phyloP scores from a whole-genome alignment of 2,113 vertebrate species.

The Macrotus californicus region DNA sequence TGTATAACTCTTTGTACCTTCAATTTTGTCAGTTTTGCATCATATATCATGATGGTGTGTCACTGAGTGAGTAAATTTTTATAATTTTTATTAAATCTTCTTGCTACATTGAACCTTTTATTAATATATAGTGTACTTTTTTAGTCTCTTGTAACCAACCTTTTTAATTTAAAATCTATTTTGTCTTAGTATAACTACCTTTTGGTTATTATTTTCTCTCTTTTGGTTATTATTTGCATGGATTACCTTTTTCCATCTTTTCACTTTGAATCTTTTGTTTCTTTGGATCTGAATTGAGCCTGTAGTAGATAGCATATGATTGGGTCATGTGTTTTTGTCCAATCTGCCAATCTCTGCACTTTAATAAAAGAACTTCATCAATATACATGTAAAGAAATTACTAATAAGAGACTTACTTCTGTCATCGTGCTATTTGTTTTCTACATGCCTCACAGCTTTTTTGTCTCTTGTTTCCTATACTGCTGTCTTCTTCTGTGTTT shows the following conservation, averaged over 20 bases:
- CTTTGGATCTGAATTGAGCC: neutral
- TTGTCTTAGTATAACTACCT: neutral
- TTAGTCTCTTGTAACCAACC: neutral
- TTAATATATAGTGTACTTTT: neutral
- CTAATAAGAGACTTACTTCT: neutral
- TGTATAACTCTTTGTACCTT: neutral
- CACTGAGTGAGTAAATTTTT: neutral
- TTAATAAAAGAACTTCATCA: neutral
- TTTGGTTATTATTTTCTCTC: neutral
- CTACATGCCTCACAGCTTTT: too few relatives aligned
- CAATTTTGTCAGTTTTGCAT: neutral
- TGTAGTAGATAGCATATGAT: neutral
- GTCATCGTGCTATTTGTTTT: too few relatives aligned
- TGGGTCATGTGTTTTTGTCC: neutral
- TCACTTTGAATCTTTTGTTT: neutral
- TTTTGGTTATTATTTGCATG: neutral
- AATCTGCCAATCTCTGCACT: neutral
- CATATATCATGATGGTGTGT: neutral
- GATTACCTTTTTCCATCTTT: neutral
- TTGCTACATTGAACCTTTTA: neutral
- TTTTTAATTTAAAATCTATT: neutral
- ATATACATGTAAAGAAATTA: neutral
- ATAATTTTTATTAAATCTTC: neutral
- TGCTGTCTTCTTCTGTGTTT: too few relatives aligned
- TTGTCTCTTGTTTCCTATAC: too few relatives aligned